A percentile compares a stretch with the other conserved stretches of the same genome.
These are phyloP conservation scores for Drosophila nikananu DNA, from an alignment of 1,140 invertebrate species.

Conservation along the genomic window DNA sequence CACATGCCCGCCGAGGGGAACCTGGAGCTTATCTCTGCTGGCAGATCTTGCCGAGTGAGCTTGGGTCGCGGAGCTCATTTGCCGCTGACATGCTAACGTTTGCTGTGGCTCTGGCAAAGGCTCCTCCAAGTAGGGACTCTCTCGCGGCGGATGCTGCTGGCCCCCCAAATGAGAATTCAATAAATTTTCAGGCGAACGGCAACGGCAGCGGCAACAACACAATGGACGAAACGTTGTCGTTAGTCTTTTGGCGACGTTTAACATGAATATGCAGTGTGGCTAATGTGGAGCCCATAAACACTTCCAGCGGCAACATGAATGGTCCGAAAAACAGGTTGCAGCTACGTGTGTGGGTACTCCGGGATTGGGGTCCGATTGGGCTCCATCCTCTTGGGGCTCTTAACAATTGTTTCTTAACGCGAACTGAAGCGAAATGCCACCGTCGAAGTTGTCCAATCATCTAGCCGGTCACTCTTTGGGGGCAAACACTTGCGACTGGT, in stretches of 20 bases:
- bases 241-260: conserved; percentile 82
- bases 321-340: conserved; percentile 72
- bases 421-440: conserved; percentile 79
- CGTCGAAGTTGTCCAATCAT: conserved; percentile 70
- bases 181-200: conserved; percentile 76
- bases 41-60: conserved; percentile 60
- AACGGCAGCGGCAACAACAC: conserved; percentile 56
- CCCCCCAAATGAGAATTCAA: conserved; percentile 78
- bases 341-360: conserved; percentile 72
- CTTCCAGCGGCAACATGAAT: conserved; percentile 83
- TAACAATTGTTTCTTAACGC: conserved; percentile 83
- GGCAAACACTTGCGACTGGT: conserved; percentile 46
- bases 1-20: conserved; percentile 57
- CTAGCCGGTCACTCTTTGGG: conserved; percentile 16
- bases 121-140: conserved; percentile 34
- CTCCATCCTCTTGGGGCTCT: conserved; percentile 36
- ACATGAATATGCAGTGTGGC: conserved; percentile 85
- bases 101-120: conserved; percentile 32
- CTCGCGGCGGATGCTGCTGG: conserved; percentile 26
- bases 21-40: conserved; percentile 61
- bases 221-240: conserved; percentile 72
- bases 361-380: conserved; percentile 33
- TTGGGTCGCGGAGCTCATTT: conserved; percentile 63
- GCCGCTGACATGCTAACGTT: conserved; percentile 76
- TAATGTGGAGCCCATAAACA: conserved; percentile 85